phyloP scores from a whole-genome alignment of 2,797 vertebrate species.

The Gambelia wislizenii region DNA sequence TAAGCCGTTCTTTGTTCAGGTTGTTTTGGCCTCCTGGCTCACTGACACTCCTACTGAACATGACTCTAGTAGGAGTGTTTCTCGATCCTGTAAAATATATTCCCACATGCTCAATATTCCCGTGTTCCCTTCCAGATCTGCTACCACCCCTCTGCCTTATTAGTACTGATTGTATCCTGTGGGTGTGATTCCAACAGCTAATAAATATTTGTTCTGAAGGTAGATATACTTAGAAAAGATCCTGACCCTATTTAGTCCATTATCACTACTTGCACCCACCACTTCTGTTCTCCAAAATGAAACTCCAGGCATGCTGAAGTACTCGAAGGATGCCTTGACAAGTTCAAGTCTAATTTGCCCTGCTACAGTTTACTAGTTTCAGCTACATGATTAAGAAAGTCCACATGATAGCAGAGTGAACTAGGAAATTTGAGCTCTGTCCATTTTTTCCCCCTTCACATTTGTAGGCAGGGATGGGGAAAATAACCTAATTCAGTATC shows the following conservation, averaged over 20 bases:
- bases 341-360: background rate
- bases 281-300: background rate
- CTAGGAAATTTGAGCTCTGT: too few relatives aligned
- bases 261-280: background rate
- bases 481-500: too few relatives aligned
- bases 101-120: background rate
- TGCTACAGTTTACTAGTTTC: background rate
- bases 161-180: background rate
- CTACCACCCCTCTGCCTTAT: background rate
- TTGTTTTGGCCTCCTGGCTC: background rate
- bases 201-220: background rate
- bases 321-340: background rate
- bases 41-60: background rate
- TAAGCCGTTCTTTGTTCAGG: background rate
- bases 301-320: background rate
- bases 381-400: too few relatives aligned
- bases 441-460: too few relatives aligned
- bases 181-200: background rate
- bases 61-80: background rate
- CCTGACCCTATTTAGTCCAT: background rate
- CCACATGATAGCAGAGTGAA: too few relatives aligned
- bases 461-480: too few relatives aligned
- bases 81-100: too few relatives aligned
- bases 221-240: background rate
- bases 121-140: background rate